Percentiles rank a stretch among this genome's conserved stretches.
Conservation (phyloP, 2,888 invertebrate genomes). For the Oligia strigilis region DNA sequence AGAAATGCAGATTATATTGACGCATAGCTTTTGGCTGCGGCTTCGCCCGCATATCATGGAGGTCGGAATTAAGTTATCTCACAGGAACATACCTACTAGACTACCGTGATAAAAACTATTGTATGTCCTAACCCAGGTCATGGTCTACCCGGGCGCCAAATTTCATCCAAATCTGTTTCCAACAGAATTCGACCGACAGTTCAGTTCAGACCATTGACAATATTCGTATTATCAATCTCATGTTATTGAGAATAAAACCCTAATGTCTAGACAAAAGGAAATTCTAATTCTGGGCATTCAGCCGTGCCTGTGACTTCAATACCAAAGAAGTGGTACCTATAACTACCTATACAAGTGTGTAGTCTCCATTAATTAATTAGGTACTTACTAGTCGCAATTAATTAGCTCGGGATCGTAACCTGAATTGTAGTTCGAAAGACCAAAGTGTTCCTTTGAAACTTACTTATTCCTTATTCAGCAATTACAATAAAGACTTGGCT, state of each 20-base stretch:
- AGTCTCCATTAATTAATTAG: neutral
- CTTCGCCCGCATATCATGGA: neutral
- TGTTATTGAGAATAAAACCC: neutral
- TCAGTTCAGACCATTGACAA: neutral
- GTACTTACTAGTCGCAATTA: slow-evolving; percentile 1
- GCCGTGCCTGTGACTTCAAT: no score
- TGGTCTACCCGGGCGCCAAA: neutral
- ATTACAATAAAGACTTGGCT: neutral
- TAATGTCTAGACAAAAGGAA: neutral
- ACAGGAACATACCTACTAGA: no score
- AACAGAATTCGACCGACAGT: neutral
- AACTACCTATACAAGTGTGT: neutral
- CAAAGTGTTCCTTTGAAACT: neutral
- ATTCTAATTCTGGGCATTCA: neutral
- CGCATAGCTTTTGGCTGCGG: neutral
- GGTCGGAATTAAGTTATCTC: neutral
- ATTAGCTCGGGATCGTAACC: neutral
- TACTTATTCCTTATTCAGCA: neutral
- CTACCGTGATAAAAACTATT: neutral
- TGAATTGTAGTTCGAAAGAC: neutral
- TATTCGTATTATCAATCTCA: neutral
- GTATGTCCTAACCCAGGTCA: neutral
- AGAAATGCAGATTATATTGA: neutral
- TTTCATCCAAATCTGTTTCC: neutral
- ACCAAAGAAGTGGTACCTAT: neutral